phyloP scores from a whole-genome alignment of 2,888 invertebrate species.

The Scrobipalpa atriplicella region DNA sequence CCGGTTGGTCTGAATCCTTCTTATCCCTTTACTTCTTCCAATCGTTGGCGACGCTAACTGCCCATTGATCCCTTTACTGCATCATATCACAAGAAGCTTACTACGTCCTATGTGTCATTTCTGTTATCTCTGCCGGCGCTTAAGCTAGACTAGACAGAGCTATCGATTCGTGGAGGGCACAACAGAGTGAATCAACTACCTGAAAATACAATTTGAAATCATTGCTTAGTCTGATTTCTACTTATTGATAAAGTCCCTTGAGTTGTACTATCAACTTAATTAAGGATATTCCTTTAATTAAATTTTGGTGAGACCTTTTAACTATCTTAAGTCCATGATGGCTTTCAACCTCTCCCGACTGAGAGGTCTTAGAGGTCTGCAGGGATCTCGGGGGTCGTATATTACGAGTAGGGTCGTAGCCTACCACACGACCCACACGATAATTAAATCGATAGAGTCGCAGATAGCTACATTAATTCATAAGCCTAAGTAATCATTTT shows the following conservation, averaged over 20 bases:
- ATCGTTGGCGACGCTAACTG: no score
- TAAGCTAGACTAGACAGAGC: no score
- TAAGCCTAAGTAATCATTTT: not conserved
- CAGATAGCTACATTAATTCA: not conserved
- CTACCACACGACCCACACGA: not conserved
- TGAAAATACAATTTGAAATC: no score
- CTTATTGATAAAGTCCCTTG: not conserved
- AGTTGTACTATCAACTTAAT: not conserved
- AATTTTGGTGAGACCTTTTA: not conserved
- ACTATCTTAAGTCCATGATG: not conserved
- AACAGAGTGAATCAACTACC: no score
- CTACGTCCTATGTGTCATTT: no score
- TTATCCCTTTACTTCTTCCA: no score
- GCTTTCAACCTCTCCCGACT: not conserved
- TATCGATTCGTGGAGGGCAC: no score
- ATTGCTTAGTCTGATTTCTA: not conserved
- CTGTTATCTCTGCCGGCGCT: no score
- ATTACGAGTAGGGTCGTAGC: not conserved
- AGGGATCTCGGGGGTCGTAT: not conserved
- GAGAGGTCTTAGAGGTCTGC: not conserved
- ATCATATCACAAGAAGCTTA: no score
- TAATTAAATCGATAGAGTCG: conserved; percentile 14
- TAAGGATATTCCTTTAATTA: not conserved
- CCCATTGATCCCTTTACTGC: no score
- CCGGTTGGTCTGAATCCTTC: no score